phyloP scores from a whole-genome alignment of 2,113 vertebrate genomes.

The Coracopsis vasa region DNA sequence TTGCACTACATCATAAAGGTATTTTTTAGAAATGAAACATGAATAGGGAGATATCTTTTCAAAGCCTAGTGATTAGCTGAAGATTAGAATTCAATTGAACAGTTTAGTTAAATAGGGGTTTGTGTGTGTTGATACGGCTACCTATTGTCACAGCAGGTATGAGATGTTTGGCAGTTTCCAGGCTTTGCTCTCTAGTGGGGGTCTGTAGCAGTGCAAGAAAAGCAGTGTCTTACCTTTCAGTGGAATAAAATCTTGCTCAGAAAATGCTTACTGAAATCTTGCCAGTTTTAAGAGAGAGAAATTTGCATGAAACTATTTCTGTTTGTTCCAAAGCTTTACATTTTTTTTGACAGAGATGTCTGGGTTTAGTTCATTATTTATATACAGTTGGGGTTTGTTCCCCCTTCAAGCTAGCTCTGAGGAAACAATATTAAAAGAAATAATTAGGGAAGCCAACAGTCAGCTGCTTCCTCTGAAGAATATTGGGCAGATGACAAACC shows the following conservation, averaged over 20 bases:
- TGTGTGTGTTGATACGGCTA: constrained; percentile 26
- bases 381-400: background rate
- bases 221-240: background rate
- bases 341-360: background rate
- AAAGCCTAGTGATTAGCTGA: constrained; percentile 1
- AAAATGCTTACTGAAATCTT: background rate
- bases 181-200: constrained; percentile 3
- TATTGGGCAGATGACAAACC: constrained; percentile 36
- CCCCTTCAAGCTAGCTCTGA: background rate
- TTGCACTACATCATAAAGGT: constrained; percentile 35
- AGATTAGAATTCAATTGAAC: constrained; percentile 66
- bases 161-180: constrained; percentile 50
- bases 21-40: constrained; percentile 51
- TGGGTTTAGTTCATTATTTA: background rate
- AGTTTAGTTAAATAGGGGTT: constrained; percentile 38
- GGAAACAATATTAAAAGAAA: constrained; percentile 20
- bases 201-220: background rate
- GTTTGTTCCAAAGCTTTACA: background rate
- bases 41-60: background rate
- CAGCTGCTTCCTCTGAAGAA: constrained; percentile 22
- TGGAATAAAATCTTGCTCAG: background rate
- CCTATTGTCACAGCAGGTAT: constrained; percentile 57
- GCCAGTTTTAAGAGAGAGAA: background rate
- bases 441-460: constrained; percentile 16
- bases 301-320: background rate